Conservation (phyloP, 2,113 vertebrate genomes). For the Pterophyllum scalare region DNA sequence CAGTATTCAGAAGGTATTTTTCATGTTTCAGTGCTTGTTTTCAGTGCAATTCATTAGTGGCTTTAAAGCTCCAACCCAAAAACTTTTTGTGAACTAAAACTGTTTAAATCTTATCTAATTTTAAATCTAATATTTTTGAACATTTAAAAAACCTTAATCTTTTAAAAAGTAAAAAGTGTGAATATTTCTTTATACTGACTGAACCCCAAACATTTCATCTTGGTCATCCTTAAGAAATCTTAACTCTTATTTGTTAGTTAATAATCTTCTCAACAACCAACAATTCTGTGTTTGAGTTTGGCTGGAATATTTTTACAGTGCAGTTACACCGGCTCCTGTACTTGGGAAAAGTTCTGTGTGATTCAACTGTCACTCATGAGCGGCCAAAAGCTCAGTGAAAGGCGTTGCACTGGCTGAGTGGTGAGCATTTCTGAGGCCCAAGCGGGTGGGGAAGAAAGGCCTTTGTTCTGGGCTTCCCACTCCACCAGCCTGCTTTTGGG, state of each 20-base stretch:
- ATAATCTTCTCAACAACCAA: background rate
- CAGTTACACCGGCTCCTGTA: conserved; percentile 68
- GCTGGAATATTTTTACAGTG: conserved; percentile 60
- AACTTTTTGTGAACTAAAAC: background rate
- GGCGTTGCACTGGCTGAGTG: conserved; percentile 85
- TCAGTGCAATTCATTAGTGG: background rate
- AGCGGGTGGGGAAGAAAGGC: conserved; percentile 84
- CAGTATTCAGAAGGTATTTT: background rate
- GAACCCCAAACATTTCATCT: background rate
- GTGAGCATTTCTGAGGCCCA: conserved; percentile 85
- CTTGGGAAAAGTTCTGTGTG: conserved; percentile 83
- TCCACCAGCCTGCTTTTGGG: conserved; percentile 83
- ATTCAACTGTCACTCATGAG: conserved; percentile 96
- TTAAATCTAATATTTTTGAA: background rate
- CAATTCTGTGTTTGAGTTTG: background rate
- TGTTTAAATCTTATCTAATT: background rate
- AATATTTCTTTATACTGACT: background rate
- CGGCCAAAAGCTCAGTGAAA: conserved; percentile 85
- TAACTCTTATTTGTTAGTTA: background rate
- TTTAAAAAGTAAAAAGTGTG: background rate
- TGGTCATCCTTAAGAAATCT: background rate
- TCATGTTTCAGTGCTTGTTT: background rate
- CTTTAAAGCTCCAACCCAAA: background rate
- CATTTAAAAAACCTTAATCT: fast-evolving
- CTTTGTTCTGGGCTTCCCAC: conserved; percentile 86